phyloP scores from a whole-genome alignment of 37 sponge, comb jelly and placozoan genomes.

The Ephydatia muelleri region DNA sequence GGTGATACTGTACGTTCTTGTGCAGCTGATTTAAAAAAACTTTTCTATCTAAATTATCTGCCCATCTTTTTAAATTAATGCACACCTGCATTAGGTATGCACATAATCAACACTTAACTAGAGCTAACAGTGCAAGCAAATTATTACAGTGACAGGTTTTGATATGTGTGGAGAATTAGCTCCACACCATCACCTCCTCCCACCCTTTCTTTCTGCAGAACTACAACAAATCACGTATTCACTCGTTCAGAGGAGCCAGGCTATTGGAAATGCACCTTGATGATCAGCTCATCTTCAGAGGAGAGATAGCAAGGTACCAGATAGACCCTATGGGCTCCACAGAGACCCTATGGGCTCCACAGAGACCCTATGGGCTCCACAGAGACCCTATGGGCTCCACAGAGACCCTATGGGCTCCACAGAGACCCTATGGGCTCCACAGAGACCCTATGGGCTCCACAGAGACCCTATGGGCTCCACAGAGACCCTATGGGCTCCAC shows the following conservation, averaged over 20 bases:
- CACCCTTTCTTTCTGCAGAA: constrained; percentile 51
- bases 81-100: constrained; percentile 3
- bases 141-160: neutral
- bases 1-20: too few species aligned
- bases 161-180: neutral
- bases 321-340: neutral
- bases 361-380: too few species aligned
- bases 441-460: constrained; percentile 37
- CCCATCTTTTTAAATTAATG: constrained; percentile 1
- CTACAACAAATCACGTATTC: constrained; percentile 98
- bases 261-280: constrained; percentile 85
- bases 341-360: neutral
- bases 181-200: neutral
- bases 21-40: neutral
- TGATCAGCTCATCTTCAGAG: constrained; percentile 73
- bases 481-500: neutral
- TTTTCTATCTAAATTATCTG: neutral
- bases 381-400: neutral
- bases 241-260: constrained; percentile 91
- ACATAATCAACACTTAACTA: too few species aligned
- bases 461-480: neutral
- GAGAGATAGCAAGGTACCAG: constrained; percentile 87
- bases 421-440: too few species aligned
- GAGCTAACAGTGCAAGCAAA: too few species aligned
- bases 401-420: neutral